Evolutionary conservation across 2,888 invertebrate species (phyloP), one percentile per base, ranked within the genome.

Genomic region (Lysandra bellargus): DNA sequence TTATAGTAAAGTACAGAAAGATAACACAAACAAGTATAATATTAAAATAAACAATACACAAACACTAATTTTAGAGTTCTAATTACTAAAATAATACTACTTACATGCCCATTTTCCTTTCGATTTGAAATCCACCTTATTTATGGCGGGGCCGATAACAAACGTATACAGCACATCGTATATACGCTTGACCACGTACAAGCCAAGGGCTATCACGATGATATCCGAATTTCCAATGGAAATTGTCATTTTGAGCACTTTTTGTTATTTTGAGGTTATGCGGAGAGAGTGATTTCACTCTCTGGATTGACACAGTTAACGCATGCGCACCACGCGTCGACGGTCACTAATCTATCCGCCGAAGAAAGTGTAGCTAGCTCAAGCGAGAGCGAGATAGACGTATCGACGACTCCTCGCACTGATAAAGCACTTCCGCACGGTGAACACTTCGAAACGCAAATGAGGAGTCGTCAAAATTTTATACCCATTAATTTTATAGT

Each of bases 61-160:
- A 33, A 6, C 17, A 17, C n/a, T 37, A 60, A 77, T 53, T 57
- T 17, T 60, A 17, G 14, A 33, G 14, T 37, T 14, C 14, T 69
- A 14, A 69, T 0, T n/a, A 37, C 30, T 5, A 76, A 7, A 12
- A 76, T 23, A 69, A 78, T 44, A 2, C 64, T 81, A 95, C 96
- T 96, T 92, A 97, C 97, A 95, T 90, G 98, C 98, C 98, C 98
- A 98, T 91, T 96, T 95, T 85, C 97, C 97, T 87, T 96, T 95
- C 75, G 96, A 95, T 86, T 95, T 95, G 82, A 97, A 95, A 90
- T 97, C 95, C 80, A 97, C 93, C 84, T 93, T 93, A 79, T 96
- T 88, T 9, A 96, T 85, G 57, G 94, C 88, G 61, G 96, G 96
- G 37, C 96, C 95, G 79, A 96, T 84, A 64, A 96, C 87, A 81